These are phyloP conservation scores for Molorchus minor DNA, from an alignment of 2,888 invertebrate species.

Conservation along the genomic window DNA sequence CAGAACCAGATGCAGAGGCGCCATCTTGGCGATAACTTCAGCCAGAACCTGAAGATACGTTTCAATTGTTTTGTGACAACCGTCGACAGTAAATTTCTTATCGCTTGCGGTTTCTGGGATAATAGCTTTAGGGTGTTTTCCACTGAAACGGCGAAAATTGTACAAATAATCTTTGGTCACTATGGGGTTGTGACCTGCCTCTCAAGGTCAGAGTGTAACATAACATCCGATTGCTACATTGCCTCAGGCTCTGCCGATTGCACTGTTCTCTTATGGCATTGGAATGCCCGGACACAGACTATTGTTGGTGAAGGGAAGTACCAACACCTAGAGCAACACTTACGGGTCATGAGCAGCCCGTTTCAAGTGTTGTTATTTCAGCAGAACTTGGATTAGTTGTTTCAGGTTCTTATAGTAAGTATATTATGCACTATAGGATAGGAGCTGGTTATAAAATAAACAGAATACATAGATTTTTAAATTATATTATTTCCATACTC, in stretches of 20 bases:
- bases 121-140: slow-evolving; percentile 98
- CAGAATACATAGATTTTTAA: too few relatives aligned
- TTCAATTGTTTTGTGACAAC: slow-evolving; percentile 98
- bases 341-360: slow-evolving; percentile 97
- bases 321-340: slow-evolving; percentile 97
- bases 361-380: slow-evolving; percentile 94
- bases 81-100: slow-evolving; percentile 95
- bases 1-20: slow-evolving; percentile 81
- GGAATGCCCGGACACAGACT: slow-evolving; percentile 96
- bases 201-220: slow-evolving; percentile 97
- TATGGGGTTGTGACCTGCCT: slow-evolving; percentile 99
- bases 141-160: slow-evolving; percentile 96
- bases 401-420: slow-evolving; percentile 83
- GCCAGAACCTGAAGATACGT: slow-evolving; percentile 92
- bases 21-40: slow-evolving; percentile 97
- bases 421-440: slow-evolving; percentile 11
- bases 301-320: slow-evolving; percentile 95
- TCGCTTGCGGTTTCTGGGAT: slow-evolving; percentile 99
- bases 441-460: too few relatives aligned
- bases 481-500: too few relatives aligned
- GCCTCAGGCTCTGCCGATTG: slow-evolving; percentile 98
- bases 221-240: slow-evolving; percentile 98
- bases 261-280: slow-evolving; percentile 98
- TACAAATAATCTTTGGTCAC: slow-evolving; percentile 98
- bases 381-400: slow-evolving; percentile 98